Evolutionary conservation across 2,113 vertebrate species (phyloP).

Genomic region (Turnix velox): DNA sequence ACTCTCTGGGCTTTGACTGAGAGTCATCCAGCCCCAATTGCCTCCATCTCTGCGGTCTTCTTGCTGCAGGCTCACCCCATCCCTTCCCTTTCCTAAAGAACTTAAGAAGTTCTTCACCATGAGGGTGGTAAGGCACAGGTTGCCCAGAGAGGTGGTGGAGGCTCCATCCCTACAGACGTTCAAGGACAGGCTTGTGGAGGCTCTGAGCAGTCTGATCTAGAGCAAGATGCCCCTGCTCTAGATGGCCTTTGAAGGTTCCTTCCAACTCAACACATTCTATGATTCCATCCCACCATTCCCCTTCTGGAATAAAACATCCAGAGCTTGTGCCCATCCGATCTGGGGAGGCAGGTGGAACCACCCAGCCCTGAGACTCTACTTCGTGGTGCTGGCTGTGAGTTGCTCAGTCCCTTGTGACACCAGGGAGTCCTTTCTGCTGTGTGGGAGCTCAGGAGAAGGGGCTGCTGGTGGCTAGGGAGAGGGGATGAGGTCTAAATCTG

Average conservation of each 20-base stretch:
- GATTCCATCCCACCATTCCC: background rate
- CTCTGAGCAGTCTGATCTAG: too few relatives aligned
- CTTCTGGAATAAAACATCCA: background rate
- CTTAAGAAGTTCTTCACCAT: too few relatives aligned
- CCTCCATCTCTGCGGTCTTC: rapidly evolving
- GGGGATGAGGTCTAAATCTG: background rate
- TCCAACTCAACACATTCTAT: too few relatives aligned
- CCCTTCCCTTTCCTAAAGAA: too few relatives aligned
- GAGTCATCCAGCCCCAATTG: rapidly evolving
- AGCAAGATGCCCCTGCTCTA: too few relatives aligned
- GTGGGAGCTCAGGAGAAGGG: background rate
- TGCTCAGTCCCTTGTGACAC: rapidly evolving
- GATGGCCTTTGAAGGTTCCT: too few relatives aligned
- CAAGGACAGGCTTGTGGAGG: too few relatives aligned
- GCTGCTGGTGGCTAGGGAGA: background rate
- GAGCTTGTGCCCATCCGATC: background rate
- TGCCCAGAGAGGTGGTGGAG: too few relatives aligned
- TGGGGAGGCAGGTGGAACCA: background rate
- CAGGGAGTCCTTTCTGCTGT: background rate
- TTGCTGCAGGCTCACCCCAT: background rate
- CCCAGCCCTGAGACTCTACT: rapidly evolving
- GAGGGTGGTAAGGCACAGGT: too few relatives aligned
- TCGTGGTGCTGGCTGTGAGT: background rate
- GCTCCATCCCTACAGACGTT: too few relatives aligned
- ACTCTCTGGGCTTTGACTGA: rapidly evolving